Evolutionary conservation across 2,888 invertebrate species (phyloP).

Genomic region (Chrysotoxum bicinctum): DNA sequence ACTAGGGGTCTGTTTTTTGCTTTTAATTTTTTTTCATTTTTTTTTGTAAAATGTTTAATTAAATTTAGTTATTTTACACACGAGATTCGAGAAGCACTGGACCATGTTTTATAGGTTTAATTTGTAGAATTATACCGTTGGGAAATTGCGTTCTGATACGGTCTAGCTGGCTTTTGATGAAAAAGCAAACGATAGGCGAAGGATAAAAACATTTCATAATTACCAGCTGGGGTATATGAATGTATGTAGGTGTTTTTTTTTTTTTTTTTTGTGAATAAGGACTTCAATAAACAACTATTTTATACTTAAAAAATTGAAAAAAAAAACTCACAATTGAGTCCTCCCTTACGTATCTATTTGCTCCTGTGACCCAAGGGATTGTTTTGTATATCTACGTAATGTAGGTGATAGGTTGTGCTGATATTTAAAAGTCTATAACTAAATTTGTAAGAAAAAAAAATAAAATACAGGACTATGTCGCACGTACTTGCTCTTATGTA

Average conservation of each 20-base stretch:
- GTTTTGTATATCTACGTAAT: no score
- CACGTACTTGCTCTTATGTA: no score
- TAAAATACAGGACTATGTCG: no score
- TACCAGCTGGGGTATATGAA: slow-evolving; percentile 16
- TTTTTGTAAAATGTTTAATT: slow-evolving; percentile 63
- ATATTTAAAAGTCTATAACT: no score
- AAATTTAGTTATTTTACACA: slow-evolving; percentile 71
- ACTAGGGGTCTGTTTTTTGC: neutral
- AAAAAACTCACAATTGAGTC: neutral
- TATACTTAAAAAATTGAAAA: slow-evolving; percentile 2
- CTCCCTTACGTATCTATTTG: no score
- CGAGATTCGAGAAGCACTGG: slow-evolving; percentile 58
- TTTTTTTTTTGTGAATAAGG: neutral
- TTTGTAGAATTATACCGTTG: slow-evolving; percentile 64
- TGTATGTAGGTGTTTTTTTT: no score
- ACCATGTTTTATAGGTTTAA: slow-evolving; percentile 70
- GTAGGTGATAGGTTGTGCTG: no score
- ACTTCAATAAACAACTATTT: slow-evolving; percentile 16
- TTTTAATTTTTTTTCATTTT: neutral
- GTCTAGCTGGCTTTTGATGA: slow-evolving; percentile 48
- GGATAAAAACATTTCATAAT: slow-evolving; percentile 33
- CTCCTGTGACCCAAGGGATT: no score
- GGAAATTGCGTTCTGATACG: slow-evolving; percentile 61
- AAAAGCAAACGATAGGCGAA: slow-evolving; percentile 25
- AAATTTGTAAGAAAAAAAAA: no score